Evolutionary conservation across 2,113 vertebrate species (phyloP), one percentile per base, ranked within the genome.

Genomic region (Colinus virginianus): DNA sequence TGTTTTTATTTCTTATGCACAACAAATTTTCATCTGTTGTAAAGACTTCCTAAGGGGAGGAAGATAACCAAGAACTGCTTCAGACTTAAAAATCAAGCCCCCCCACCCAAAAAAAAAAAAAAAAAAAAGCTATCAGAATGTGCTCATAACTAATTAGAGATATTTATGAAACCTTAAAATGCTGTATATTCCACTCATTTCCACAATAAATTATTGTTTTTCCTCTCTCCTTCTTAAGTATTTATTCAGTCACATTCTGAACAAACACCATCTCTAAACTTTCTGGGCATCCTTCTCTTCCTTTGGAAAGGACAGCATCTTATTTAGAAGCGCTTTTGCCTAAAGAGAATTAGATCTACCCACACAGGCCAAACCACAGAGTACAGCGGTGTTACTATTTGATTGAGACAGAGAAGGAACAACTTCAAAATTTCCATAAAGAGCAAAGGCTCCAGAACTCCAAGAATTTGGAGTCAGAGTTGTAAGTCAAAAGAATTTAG

Each of bases 331-430:
- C 8, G 13, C 17, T 11, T 80, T 70, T 81, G 51, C 22, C 7
- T 38, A 30, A 19, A 21, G 22, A 63, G 26, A 49, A 62, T 63
- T 28, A 12, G 15, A 49, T 55, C 6, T 6, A 4, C 61, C 45
- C 2, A 7, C 6, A 51, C 0, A 1, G 18, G 20, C n/a, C 55
- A 78, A 59, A 53, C 32, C 7, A 1, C 11, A 53, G 28, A 62
- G 25, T 17, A 71, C 45, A 23, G 20, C 58, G 2, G 5, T 34
- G 23, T 32, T 23, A 62, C 3, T 21, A 46, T 63, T 69, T 67
- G 9, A 53, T 78, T 74, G 53, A 76, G 25, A 34, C 0, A 0
- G 2, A 55, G 63, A 74, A 58, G 3, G 5, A 55, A 76, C 21
- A 82, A 16, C 9, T 5, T 8, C 30, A 13, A 69, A 5, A 55